Percentiles rank a stretch among this genome's conserved stretches.
Conservation (phyloP, 2,797 vertebrate genomes). For the Amblyraja radiata region DNA sequence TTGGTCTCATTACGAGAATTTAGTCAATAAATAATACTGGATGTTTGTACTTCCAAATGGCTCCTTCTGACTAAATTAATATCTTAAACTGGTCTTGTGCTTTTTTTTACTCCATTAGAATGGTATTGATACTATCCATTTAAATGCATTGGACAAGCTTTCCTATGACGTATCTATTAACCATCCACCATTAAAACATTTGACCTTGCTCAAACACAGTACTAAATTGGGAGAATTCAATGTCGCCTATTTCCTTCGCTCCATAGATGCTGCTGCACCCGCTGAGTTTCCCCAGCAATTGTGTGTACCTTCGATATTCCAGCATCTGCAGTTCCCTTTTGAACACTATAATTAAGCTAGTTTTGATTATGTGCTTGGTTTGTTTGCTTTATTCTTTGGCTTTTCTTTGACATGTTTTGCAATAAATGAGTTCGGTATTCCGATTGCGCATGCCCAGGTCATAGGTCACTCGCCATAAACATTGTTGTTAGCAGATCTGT, state of each 20-base stretch:
- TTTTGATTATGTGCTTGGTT: neutral
- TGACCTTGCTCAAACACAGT: neutral
- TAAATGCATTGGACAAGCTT: neutral
- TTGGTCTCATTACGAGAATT: neutral
- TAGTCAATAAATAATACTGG: neutral
- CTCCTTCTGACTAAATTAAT: neutral
- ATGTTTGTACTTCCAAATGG: neutral
- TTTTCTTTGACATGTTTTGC: no score
- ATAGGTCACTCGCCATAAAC: no score
- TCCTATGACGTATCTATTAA: neutral
- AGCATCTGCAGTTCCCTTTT: no score
- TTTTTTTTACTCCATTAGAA: neutral
- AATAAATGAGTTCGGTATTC: no score
- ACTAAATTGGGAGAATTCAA: no score
- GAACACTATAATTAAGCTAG: neutral
- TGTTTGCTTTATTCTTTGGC: neutral
- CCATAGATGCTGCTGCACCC: no score
- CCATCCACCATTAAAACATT: no score
- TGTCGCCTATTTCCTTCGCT: no score
- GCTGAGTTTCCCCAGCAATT: no score
- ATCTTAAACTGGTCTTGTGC: neutral
- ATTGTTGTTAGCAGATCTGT: no score
- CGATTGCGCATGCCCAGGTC: no score
- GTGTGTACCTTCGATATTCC: no score
- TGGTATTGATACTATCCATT: neutral